A percentile compares a stretch with the other conserved stretches of the same genome.
Evolutionary conservation across 2,888 invertebrate genomes (phyloP).

Genomic region (Tetragonula carbonaria): DNA sequence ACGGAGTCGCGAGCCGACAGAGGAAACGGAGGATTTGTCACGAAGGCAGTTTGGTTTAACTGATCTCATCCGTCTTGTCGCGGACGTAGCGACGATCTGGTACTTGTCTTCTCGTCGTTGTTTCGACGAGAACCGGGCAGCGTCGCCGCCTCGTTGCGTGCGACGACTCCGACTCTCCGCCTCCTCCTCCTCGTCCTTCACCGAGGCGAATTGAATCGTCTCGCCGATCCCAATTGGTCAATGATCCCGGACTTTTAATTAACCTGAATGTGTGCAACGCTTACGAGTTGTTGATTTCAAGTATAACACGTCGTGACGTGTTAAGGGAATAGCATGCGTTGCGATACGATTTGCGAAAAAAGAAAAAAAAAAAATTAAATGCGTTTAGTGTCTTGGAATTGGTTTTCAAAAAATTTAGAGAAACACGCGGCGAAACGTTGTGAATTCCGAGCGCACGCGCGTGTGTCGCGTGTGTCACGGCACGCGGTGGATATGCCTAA

Average conservation of each 20-base stretch:
- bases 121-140: constrained; percentile 54
- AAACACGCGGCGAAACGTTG: background rate
- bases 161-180: constrained; percentile 28
- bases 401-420: background rate
- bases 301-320: background rate
- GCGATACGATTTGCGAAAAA: too few relatives aligned
- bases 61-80: constrained; percentile 83
- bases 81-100: constrained; percentile 68
- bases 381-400: too few relatives aligned
- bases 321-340: too few relatives aligned
- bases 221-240: constrained; percentile 53
- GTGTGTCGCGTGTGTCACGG: constrained; percentile 29
- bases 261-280: background rate
- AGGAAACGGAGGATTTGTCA: constrained; percentile 83
- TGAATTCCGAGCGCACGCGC: constrained; percentile 35
- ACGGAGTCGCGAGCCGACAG: constrained; percentile 73
- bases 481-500: constrained; percentile 34
- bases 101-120: constrained; percentile 61
- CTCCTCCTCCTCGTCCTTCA: constrained; percentile 45
- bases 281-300: background rate
- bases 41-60: constrained; percentile 83
- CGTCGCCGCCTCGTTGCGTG: constrained; percentile 46
- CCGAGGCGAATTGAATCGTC: constrained; percentile 64
- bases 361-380: too few relatives aligned
- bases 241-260: constrained; percentile 47